Evolutionary conservation across 2,113 vertebrate genomes (phyloP), one percentile per base, ranked within the genome.

Genomic region (Trochalopteron elliotii): DNA sequence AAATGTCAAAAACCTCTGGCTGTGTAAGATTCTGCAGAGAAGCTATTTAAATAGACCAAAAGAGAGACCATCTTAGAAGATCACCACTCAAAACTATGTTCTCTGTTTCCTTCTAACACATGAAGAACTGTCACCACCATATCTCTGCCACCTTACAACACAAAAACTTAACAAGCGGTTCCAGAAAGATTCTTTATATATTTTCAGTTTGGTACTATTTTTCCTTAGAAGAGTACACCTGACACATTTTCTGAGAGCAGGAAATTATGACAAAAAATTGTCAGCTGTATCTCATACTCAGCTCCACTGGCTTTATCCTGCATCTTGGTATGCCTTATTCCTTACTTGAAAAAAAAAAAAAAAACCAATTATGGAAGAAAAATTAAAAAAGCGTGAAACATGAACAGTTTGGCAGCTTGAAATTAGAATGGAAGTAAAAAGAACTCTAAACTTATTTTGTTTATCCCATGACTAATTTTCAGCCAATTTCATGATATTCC

Each of bases 1-100:
- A 86, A 92, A 86, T 37, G 35, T 63, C 45, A 91, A 59, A 96
- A 95, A 83, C 42, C 39, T 59, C 42, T 63, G 53, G 23, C 57
- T 85, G 35, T 37, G 2, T 33, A 75, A 79, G 50, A 87, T 31
- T 67, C 55, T 93, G 45, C 11, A 82, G 33, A 85, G 63, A 85
- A 86, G 60, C 5, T 45, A 90, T 59, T 93, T 80, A 82, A 85
- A 57, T 4, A 83, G 39, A 59, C 45, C 63, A 80, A 80, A 64
- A 80, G 22, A 61, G 9, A 82, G 11, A 28, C 11, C 53, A 69
- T 5, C 31, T 45, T 35, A 79, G 31, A 82, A 72, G 40, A 91
- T 14, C 27, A 3, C 45, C 42, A 83, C 31, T 72, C 55, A 60
- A 39, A 82, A 49, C 22, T 27, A 12, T 7, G 16, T 35, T 31